Evolutionary conservation across 2,797 vertebrate species (phyloP), one percentile per base, ranked within the genome.

Genomic region (Lerista edwardsae): DNA sequence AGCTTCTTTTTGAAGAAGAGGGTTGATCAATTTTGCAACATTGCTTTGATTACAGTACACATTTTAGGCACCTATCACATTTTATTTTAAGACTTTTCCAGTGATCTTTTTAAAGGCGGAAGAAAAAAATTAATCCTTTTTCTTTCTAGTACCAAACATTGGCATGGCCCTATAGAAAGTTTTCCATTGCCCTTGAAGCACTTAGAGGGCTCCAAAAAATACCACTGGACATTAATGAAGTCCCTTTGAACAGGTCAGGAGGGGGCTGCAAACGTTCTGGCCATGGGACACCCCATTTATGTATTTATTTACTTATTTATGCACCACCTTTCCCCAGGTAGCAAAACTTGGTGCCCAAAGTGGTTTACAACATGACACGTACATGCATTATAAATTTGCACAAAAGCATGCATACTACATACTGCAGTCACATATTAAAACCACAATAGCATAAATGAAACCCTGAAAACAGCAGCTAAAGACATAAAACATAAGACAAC

Each of bases 21-120:
- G 39, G 92, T 87, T 93, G 92, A 94, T 94, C 93, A 81, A 83
- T 86, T 95, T 91, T 86, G 64, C 89, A 92, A 88, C 10, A 57
- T 55, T 88, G 83, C 92, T 92, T 90, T 92, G 95, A 91, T 91
- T 91, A 69, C 89, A 93, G 86, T 84, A 93, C 94, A 86, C 62
- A 61, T 80, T 79, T 79, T 39, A 75, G 65, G 82, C 72, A 84
- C 61, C 77, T 61, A 27, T 14, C 89, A 87, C 75, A 62, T 82
- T 87, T 87, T 62, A 86, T 78, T 87, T 86, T 79, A 89, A 81
- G 61, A 87, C 65, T 51, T 79, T 64, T 79, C 62, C 79, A 85
- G 23, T 14, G 84, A 74, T 82, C 71, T 84, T 88, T 89, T 84
- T 86, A 86, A 87, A 92, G 85, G 84, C 79, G 55, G 61, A 67